These are phyloP conservation scores for silkworm (Bombyx mori) DNA, from an alignment of 1,140 invertebrate genomes.

Conservation along the genomic window ASM3026992v2 NC_085128.1:6865001-6865500, in stretches of 20 bases:
- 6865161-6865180: constrained; percentile 70
- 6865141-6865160: constrained; percentile 69
- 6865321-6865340: constrained; percentile 26
- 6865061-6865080: constrained; percentile 50
- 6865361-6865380: constrained; percentile 17
- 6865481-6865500: constrained; percentile 42
- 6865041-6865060: too few relatives aligned
- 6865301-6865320: constrained; percentile 13
- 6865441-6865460: constrained; percentile 52
- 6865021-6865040: too few relatives aligned
- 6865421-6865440: constrained; percentile 61
- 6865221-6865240: constrained; percentile 34
- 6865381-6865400: constrained; percentile 6
- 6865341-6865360: constrained; percentile 24
- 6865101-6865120: constrained; percentile 37
- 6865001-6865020: too few relatives aligned
- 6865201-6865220: constrained; percentile 70
- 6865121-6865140: constrained; percentile 72
- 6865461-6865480: constrained; percentile 31
- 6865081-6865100: constrained; percentile 31
- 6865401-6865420: constrained; percentile 33
- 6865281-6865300: constrained; percentile 21
- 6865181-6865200: constrained; percentile 81
- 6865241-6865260: constrained; percentile 30
- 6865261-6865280: constrained; percentile 30